Evolutionary conservation across 2,888 invertebrate species (phyloP), one percentile per base, ranked within the genome.

Genomic region (Deilephila elpenor): DNA sequence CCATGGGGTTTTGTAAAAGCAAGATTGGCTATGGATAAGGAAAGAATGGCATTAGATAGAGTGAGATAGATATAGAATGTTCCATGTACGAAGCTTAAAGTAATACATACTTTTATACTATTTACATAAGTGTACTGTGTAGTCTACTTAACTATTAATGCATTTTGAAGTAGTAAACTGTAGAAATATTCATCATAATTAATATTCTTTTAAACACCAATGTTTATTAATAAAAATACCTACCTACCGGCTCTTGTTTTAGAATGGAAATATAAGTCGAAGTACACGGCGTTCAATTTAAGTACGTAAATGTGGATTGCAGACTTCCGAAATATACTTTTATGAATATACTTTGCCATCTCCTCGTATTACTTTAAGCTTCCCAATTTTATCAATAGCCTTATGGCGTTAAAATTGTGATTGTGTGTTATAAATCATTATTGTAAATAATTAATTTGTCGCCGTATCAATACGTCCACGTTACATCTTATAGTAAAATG

Each of bases 381-480:
- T 74, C 74, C 72, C 74, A 59, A 74, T 72, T 72, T 75, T 74
- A 74, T 76, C 75, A 78, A 75, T 78, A 78, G 81, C 78, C 81
- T 72, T 78, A 76, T 75, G 79, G 78, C 76, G 78, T 82, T 79
- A 72, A 72, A 67, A 72, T 72, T 78, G 78, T 83, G 78, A 79
- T 76, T 76, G 79, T 82, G 80, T 84, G 84, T 83, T 83, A 79
- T 81, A 78, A 76, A 77, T 75, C 75, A 81, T 82, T 86, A 88
- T 83, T 90, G 90, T 92, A 91, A 89, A 91, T 91, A 91, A 79
- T 82, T 82, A 86, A 83, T 90, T 90, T 89, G 86, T 93, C 91
- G 91, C 91, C 91, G 88, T 90, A 88, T 92, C 91, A 84, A 93
- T 82, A 93, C 93, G 94, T 94, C 93, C 94, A 93, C 88, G 90